Conservation (phyloP, 2,113 vertebrate genomes). For the Ptyas mucosa region DNA sequence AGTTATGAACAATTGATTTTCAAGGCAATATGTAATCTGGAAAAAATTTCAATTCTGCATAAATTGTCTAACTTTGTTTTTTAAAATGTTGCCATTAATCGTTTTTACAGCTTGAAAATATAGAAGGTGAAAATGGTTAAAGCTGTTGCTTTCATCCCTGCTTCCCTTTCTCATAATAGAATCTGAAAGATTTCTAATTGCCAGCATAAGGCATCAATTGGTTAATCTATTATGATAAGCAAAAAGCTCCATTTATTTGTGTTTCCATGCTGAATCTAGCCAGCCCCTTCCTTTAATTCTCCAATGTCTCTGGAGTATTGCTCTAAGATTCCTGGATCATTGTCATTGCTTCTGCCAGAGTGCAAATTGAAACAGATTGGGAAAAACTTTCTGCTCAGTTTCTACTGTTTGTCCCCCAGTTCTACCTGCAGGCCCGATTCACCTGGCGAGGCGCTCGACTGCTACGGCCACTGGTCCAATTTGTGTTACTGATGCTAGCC, state of each 20-base stretch:
- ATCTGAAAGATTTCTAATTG: neutral
- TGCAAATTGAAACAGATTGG: neutral
- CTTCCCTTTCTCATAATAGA: neutral
- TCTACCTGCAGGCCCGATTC: conserved; percentile 77
- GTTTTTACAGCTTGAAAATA: neutral
- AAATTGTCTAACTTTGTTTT: neutral
- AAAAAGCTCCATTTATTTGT: neutral
- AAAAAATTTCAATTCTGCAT: neutral
- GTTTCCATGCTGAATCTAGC: neutral
- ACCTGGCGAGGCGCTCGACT: conserved; percentile 75
- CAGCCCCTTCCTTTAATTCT: neutral
- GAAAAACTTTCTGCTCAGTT: neutral
- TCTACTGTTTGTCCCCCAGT: conserved; percentile 52
- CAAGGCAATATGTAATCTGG: neutral
- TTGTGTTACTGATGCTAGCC: conserved; percentile 75
- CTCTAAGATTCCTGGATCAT: neutral
- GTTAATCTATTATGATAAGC: neutral
- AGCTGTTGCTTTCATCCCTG: neutral
- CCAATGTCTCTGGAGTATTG: neutral
- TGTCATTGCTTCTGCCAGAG: neutral
- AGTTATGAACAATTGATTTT: neutral
- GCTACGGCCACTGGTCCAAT: conserved; percentile 72
- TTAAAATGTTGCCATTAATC: neutral
- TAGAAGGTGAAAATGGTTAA: neutral
- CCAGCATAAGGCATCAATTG: neutral